Evolutionary conservation across 2,797 vertebrate species (phyloP).

Genomic region (Zalophus californianus): DNA sequence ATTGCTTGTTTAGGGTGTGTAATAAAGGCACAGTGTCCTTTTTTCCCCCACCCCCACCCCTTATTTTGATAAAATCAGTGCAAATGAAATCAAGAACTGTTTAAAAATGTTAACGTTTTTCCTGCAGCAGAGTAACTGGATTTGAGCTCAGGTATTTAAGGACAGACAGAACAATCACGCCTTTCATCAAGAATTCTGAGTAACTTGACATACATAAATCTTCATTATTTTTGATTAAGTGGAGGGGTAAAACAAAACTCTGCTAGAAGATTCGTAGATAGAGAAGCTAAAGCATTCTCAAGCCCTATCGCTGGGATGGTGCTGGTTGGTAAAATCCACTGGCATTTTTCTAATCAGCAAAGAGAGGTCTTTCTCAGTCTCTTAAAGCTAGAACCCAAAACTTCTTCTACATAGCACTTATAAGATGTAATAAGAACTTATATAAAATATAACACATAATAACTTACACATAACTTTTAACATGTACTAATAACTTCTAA

Average conservation of each 20-base stretch:
- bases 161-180: constrained; percentile 74
- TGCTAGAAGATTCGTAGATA: not conserved
- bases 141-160: constrained; percentile 78
- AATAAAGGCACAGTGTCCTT: constrained; percentile 48
- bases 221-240: constrained; percentile 72
- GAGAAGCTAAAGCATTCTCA: not conserved
- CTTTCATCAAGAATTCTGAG: constrained; percentile 66
- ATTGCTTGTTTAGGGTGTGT: not conserved
- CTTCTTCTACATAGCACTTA: not conserved
- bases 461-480: not conserved
- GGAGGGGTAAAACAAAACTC: constrained; percentile 73
- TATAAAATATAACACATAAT: too few species aligned
- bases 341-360: not conserved
- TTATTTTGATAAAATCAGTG: constrained; percentile 81
- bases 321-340: not conserved
- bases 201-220: constrained; percentile 75
- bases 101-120: constrained; percentile 76
- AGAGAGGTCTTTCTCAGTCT: not conserved
- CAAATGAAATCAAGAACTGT: constrained; percentile 81
- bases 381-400: not conserved
- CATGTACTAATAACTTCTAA: not conserved
- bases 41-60: rapidly evolving
- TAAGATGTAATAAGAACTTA: not conserved
- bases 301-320: rapidly evolving
- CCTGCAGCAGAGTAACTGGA: constrained; percentile 74